Percentiles rank a stretch among this genome's conserved stretches.
Conservation (phyloP, 1,140 invertebrate genomes). For the Arion vulgaris region DNA sequence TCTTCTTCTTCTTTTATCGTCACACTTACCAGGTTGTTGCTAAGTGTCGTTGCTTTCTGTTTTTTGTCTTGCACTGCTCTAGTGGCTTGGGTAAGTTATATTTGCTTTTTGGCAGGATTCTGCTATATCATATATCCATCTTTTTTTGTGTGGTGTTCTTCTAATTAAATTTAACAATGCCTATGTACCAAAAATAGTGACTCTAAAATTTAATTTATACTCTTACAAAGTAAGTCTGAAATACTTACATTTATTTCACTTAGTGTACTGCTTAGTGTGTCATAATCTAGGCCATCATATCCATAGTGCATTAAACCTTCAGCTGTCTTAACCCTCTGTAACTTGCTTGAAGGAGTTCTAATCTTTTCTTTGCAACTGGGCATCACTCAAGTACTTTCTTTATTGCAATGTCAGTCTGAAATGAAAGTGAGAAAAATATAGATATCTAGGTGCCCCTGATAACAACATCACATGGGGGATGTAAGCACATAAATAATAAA, state of each 20-base stretch:
- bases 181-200: no score
- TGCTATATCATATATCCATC: no score
- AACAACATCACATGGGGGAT: not conserved
- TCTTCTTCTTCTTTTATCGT: no score
- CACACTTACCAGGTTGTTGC: no score
- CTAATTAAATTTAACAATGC: no score
- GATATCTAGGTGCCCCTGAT: not conserved
- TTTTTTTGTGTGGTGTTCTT: no score
- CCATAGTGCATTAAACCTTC: conserved; percentile 83
- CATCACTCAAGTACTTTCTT: conserved; percentile 84
- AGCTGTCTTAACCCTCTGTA: conserved; percentile 85
- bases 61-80: no score
- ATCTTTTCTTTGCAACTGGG: conserved; percentile 75
- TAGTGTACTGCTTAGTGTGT: conserved; percentile 85
- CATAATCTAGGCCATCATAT: conserved; percentile 86
- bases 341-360: conserved; percentile 76
- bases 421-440: not conserved
- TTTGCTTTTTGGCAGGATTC: no score
- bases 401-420: conserved; percentile 76
- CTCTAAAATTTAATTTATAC: not conserved
- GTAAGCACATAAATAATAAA: no score
- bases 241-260: conserved; percentile 84
- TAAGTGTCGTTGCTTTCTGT: no score
- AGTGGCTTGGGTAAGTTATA: no score
- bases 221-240: not conserved